A percentile compares a stretch with the other conserved stretches of the same genome.
These are phyloP conservation scores for Atherinomorus stipes DNA, from an alignment of 2,113 vertebrate species.

Conservation along the genomic window DNA sequence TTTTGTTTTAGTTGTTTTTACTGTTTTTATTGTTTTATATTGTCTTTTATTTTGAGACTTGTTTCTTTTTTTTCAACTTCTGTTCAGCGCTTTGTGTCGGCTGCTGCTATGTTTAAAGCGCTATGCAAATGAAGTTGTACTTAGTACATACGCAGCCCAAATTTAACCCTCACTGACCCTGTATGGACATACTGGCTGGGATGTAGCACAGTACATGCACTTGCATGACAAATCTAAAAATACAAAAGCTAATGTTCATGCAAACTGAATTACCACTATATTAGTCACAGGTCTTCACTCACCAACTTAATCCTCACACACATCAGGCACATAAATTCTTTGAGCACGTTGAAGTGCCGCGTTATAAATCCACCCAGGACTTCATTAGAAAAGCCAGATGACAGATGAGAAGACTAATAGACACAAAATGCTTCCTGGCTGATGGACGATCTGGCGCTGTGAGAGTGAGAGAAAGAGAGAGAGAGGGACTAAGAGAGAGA, in stretches of 20 bases:
- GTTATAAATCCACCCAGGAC: constrained; percentile 70
- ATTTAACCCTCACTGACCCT: too few relatives aligned
- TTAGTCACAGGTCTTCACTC: background rate
- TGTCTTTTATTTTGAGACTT: too few relatives aligned
- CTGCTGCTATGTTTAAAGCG: too few relatives aligned
- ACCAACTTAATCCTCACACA: constrained; percentile 4
- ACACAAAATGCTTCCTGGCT: constrained; percentile 61
- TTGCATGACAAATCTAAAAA: background rate
- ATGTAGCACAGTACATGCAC: background rate
- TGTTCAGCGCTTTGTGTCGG: too few relatives aligned
- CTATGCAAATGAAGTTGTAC: too few relatives aligned
- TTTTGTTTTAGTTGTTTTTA: too few relatives aligned
- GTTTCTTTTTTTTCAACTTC: too few relatives aligned
- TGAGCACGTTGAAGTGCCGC: constrained; percentile 5
- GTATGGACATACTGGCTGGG: too few relatives aligned
- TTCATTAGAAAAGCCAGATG: constrained; percentile 74
- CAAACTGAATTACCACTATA: background rate
- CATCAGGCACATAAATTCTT: constrained; percentile 14
- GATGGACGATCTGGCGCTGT: constrained; percentile 42
- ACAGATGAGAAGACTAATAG: constrained; percentile 70
- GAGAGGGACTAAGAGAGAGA: constrained; percentile 27
- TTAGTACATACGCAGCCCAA: too few relatives aligned
- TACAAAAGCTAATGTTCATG: background rate
- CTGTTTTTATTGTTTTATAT: too few relatives aligned
- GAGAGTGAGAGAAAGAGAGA: constrained; percentile 21